Percentiles rank a stretch among this genome's conserved stretches.
Conservation (phyloP, 2,113 vertebrate species). For the Dolichotis patagonum region DNA sequence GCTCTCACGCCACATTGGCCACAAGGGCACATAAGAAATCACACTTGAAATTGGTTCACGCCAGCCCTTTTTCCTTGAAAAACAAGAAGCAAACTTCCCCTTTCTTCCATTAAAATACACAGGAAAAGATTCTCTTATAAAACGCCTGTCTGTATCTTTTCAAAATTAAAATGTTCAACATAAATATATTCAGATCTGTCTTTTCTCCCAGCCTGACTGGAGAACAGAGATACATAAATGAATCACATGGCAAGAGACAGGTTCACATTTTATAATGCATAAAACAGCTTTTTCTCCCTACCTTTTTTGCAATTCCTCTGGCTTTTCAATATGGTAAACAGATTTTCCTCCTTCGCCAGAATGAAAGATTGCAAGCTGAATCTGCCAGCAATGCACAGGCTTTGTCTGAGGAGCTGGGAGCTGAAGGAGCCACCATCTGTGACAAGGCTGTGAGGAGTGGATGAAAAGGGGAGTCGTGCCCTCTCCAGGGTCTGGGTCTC, state of each 20-base stretch:
- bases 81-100: background rate
- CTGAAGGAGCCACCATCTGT: background rate
- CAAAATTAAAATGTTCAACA: background rate
- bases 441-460: slow-evolving; percentile 20
- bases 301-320: background rate
- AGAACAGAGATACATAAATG: background rate
- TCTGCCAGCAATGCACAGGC: background rate
- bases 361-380: slow-evolving; percentile 18
- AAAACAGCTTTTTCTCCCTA: slow-evolving; percentile 42
- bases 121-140: slow-evolving; percentile 11
- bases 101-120: slow-evolving; percentile 4
- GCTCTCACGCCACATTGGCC: background rate
- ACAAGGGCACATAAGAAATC: background rate
- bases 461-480: background rate
- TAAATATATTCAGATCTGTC: background rate
- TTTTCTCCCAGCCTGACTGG: background rate
- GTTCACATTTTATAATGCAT: slow-evolving; percentile 6
- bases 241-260: slow-evolving; percentile 25
- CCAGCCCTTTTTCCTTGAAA: background rate
- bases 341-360: slow-evolving; percentile 58
- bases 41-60: background rate
- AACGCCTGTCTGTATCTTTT: slow-evolving; percentile 43
- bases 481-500: background rate
- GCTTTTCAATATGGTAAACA: slow-evolving; percentile 58
- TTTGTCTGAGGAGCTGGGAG: background rate